phyloP scores from a whole-genome alignment of 2,113 vertebrate genomes.

The Scomber colias region DNA sequence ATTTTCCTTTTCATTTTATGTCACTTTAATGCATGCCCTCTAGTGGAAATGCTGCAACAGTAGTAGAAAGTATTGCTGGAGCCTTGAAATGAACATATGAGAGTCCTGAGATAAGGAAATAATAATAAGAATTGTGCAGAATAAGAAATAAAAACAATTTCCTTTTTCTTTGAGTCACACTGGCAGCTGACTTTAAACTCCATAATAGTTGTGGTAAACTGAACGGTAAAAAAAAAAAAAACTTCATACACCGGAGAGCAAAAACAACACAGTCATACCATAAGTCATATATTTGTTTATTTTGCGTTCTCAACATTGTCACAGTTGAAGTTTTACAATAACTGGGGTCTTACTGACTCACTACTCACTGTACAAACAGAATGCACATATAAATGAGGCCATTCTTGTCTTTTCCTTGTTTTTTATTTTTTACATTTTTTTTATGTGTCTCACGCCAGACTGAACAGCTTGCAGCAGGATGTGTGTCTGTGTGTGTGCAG shows the following conservation, averaged over 20 bases:
- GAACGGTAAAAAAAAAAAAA: conserved; percentile 29
- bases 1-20: conserved; percentile 7
- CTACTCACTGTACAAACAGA: conserved; percentile 92
- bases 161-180: not conserved
- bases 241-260: conserved; percentile 7
- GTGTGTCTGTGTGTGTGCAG: conserved; percentile 41
- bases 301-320: conserved; percentile 94
- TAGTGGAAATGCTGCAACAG: conserved; percentile 52
- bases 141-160: not conserved
- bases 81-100: conserved; percentile 26
- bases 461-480: conserved; percentile 82
- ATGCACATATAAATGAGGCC: conserved; percentile 93
- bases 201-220: not conserved
- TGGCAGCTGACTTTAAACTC: not conserved
- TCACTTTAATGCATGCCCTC: conserved; percentile 52
- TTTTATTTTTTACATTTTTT: conserved; percentile 48
- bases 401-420: conserved; percentile 84
- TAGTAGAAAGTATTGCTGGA: conserved; percentile 9
- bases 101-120: not conserved
- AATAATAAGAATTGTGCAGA: not conserved
- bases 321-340: conserved; percentile 96
- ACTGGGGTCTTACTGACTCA: conserved; percentile 90
- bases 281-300: conserved; percentile 92
- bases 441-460: conserved; percentile 84
- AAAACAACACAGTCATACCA: conserved; percentile 73